A percentile compares a stretch with the other conserved stretches of the same genome.
phyloP scores from a whole-genome alignment of 2,888 invertebrate species.

The Baronia brevicornis region DNA sequence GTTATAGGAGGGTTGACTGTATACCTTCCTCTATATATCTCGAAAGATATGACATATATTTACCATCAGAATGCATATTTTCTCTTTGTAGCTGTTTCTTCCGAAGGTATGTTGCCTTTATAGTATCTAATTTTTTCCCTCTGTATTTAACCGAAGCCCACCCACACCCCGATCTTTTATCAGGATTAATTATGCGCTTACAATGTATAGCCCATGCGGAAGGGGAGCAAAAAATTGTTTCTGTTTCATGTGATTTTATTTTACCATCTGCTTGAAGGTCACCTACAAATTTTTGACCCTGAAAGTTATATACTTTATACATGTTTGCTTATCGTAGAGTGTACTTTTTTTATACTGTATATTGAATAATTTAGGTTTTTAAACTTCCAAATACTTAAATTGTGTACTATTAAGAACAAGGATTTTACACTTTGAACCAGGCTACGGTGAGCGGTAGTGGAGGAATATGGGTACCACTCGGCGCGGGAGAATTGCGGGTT shows the following conservation, averaged over 20 bases:
- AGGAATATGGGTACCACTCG: no score
- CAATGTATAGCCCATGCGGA: constrained; percentile 96
- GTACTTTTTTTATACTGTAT: not conserved
- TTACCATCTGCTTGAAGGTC: constrained; percentile 90
- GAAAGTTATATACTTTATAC: constrained; percentile 25
- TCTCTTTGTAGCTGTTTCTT: constrained; percentile 79
- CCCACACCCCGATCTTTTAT: constrained; percentile 93
- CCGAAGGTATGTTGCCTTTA: constrained; percentile 89
- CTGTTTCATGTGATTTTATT: constrained; percentile 91
- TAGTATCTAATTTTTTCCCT: constrained; percentile 90
- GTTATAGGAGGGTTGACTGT: not conserved
- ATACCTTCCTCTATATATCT: not conserved
- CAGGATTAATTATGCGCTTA: constrained; percentile 92
- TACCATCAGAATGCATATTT: constrained; percentile 68
- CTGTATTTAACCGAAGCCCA: constrained; percentile 94
- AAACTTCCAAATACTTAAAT: no score
- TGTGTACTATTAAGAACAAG: no score
- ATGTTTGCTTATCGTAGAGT: not conserved
- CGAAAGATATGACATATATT: constrained; percentile 10
- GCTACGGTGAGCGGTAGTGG: no score
- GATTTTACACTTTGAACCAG: no score
- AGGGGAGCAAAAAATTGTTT: constrained; percentile 90
- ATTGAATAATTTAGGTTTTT: no score
- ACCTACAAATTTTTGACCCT: constrained; percentile 93
- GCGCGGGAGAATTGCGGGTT: constrained; percentile 13